Conservation (phyloP, 2,113 vertebrate genomes). For the Aplodontia rufa region DNA sequence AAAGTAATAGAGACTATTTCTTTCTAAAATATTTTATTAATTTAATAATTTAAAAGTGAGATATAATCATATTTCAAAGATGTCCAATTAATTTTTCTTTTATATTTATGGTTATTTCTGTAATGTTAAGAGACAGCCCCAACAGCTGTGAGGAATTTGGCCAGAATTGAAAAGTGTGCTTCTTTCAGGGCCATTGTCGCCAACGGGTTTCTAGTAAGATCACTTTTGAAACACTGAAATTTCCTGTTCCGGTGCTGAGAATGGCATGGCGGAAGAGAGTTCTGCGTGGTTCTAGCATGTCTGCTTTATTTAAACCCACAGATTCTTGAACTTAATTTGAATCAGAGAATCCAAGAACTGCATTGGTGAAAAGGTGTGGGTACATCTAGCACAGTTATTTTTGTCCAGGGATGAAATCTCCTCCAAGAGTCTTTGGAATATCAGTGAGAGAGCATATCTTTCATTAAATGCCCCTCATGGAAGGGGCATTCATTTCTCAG, state of each 20-base stretch:
- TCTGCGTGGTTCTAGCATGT: not conserved
- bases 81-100: not conserved
- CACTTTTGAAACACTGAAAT: not conserved
- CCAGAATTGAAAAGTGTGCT: not conserved
- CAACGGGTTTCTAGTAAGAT: no score
- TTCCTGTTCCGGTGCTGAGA: not conserved
- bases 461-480: not conserved
- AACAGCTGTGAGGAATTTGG: not conserved
- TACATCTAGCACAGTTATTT: not conserved
- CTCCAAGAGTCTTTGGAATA: not conserved
- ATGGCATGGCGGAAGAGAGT: not conserved
- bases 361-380: not conserved
- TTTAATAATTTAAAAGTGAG: not conserved
- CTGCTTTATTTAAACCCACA: not conserved
- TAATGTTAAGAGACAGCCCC: not conserved
- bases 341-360: not conserved
- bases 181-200: not conserved
- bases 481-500: not conserved
- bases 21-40: not conserved
- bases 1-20: not conserved
- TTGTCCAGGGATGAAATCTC: not conserved
- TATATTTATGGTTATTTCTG: not conserved
- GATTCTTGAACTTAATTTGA: not conserved
- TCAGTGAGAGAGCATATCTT: not conserved
- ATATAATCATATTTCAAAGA: not conserved